Base-by-base conservation (phyloP, 2,113 vertebrate species). In the Notechis scutatus region DNA sequence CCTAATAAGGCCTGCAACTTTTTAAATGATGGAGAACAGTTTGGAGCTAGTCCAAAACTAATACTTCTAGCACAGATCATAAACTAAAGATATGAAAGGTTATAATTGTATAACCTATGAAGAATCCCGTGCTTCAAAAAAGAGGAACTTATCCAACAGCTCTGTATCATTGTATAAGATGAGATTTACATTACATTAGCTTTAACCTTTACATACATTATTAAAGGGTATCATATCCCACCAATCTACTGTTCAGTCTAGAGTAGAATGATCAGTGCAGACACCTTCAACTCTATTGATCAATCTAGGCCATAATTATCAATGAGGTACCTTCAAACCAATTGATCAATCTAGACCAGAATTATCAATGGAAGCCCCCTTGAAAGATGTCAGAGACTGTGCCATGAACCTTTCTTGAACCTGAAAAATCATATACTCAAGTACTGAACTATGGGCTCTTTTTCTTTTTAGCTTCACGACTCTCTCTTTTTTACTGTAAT, bases 401-500 rank as follows among this genome's bases (percentile, higher is more conserved):
- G n/a, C 56, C 42, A 34, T 45, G 24, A 45, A 69, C 6, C 23
- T 59, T 59, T 4, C 26, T 20, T n/a, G 7, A 29, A 29, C 7
- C 8, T 90, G 23, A 50, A n/a, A n/a, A 50, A 50, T 2, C 5
- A 57, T 64, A 29, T 9, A 47, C 24, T 90, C 59, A 50, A 90
- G 7, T 14, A 64, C 10, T 52, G 50, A 69, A 29, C 59, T 21
- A 90, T 20, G 26, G 14, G 7, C 57, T 29, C 42, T 4, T 26
- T 50, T 29, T 69, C 45, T 52, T 90, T 61, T 24, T 10, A 69
- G 57, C 29, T 90, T 90, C 57, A 45, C 95, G 12, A 87, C 93
- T 61, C 69, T 85, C 34, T 92, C 74, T 56, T 88, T 64, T 23
- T 54, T 86, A 0, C 0, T 0, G 0, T 2, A 0, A 14, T 0